Base-by-base conservation (phyloP, 1,140 invertebrate genomes). In the Drosophila nikananu region DNA sequence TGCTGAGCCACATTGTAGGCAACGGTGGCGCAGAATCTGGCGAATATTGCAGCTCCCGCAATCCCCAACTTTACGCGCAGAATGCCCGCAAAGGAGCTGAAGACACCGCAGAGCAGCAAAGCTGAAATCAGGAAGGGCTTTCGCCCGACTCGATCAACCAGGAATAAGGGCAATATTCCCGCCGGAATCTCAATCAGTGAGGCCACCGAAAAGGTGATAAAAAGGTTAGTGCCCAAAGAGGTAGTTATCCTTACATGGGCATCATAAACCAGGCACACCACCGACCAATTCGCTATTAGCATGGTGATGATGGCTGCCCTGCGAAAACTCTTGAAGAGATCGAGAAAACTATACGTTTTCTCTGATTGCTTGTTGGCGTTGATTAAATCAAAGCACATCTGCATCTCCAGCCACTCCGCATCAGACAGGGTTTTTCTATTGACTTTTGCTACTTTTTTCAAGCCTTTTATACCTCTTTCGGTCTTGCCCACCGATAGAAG, bases 1-100 rank as follows among this genome's bases (percentile, higher is more conserved):
- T 98, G 97, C 2, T 98, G 94, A 0, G 96, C 97, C 63, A 98
- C 97, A 91, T 98, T 98, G 92, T 97, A 98, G 0, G 96, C 96
- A 39, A 97, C 97, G 76, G 97, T 97, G 8, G 97, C 95, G 60
- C 95, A 96, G 74, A 98, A 97, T 25, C 97, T 93, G 12, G 97
- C 97, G 21, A 96, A 87, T 76, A 97, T 96, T 2, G 97, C 97
- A 12, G 97, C 89, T 0, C 94, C 94, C 0, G 96, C 96, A 60
- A 95, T 95, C 9, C 95, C 94, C 57, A 95, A 94, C 64, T 95
- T 96, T 19, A 94, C 80, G 7, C 96, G 95, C 3, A 97, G 95
- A 23, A 94, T 92, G 5, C 95, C 95, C n/a, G 97, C 96, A 58
- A 96, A 94, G 3, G 97, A 93, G 92, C 96, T 97, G 93, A 97